Percentiles rank a stretch among this genome's conserved stretches.
Conservation (phyloP, 2,888 invertebrate genomes). For the Drosophila engyochracea region DNA sequence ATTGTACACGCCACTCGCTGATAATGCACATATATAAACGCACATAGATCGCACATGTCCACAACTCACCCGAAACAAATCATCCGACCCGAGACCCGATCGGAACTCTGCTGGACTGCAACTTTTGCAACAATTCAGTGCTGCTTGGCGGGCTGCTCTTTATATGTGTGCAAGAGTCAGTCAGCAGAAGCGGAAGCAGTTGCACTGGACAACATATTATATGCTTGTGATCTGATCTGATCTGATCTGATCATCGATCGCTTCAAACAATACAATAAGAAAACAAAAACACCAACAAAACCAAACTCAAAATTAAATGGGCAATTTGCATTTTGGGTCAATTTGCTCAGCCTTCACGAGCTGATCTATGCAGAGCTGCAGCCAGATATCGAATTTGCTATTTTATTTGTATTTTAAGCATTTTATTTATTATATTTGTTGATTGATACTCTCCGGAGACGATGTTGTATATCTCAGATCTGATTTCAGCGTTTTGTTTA, state of each 20-base stretch:
- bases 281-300: conserved; percentile 21
- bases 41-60: background rate
- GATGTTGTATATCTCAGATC: background rate
- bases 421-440: conserved; percentile 1
- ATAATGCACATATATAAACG: background rate
- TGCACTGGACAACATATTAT: conserved; percentile 24
- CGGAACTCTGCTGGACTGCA: conserved; percentile 11
- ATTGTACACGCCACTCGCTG: background rate
- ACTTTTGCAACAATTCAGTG: conserved; percentile 1
- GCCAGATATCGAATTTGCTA: background rate
- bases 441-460: background rate
- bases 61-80: conserved; percentile 8
- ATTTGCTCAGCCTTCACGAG: conserved; percentile 27
- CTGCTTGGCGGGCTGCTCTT: background rate
- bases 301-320: conserved; percentile 2
- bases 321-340: conserved; percentile 82
- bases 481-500: conserved; percentile 9
- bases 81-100: background rate
- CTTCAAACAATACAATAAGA: conserved; percentile 2
- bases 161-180: conserved; percentile 2
- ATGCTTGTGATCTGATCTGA: background rate
- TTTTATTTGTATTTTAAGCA: background rate
- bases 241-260: background rate
- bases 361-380: conserved; percentile 27
- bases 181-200: conserved; percentile 42